A percentile compares a stretch with the other conserved stretches of the same genome.
These are phyloP conservation scores for Gasterosteus nipponicus DNA, from an alignment of 2,113 vertebrate genomes.

Conservation along the genomic window DNA sequence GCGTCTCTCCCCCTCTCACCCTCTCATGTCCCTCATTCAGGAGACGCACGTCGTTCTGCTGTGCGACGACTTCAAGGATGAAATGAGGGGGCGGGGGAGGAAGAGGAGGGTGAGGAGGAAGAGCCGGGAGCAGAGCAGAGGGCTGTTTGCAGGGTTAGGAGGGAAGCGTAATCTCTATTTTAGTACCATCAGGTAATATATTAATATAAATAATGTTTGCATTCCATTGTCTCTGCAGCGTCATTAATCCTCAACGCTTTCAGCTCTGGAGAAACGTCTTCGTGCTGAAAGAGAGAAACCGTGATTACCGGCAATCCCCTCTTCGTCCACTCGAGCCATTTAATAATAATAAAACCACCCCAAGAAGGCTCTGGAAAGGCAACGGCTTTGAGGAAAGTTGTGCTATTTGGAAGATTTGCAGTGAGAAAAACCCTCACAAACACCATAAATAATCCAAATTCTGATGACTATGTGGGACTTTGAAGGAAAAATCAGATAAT, in stretches of 20 bases:
- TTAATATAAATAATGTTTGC: not conserved
- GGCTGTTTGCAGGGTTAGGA: not conserved
- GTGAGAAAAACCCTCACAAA: not conserved
- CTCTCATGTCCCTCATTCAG: conserved; percentile 26
- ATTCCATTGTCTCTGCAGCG: not conserved
- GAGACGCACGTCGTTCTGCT: conserved; percentile 23
- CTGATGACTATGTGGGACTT: not conserved
- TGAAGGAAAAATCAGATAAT: not conserved
- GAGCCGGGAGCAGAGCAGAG: conserved; percentile 1
- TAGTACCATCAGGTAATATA: not conserved
- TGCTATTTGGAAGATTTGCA: not conserved
- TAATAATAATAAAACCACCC: not conserved
- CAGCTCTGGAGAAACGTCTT: not conserved
- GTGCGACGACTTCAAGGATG: conserved; percentile 49
- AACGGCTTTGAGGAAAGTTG: not conserved
- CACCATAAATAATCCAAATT: not conserved
- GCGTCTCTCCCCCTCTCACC: conserved; percentile 6
- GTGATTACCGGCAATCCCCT: not conserved
- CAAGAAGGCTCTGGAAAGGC: not conserved
- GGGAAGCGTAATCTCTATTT: not conserved
- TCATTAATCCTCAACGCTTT: not conserved
- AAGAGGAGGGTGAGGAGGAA: not conserved
- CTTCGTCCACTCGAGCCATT: not conserved
- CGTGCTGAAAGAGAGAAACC: not conserved
- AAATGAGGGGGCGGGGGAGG: conserved; percentile 12